Conservation (phyloP, 2,888 invertebrate genomes). For the Monoplex corrugatus region DNA sequence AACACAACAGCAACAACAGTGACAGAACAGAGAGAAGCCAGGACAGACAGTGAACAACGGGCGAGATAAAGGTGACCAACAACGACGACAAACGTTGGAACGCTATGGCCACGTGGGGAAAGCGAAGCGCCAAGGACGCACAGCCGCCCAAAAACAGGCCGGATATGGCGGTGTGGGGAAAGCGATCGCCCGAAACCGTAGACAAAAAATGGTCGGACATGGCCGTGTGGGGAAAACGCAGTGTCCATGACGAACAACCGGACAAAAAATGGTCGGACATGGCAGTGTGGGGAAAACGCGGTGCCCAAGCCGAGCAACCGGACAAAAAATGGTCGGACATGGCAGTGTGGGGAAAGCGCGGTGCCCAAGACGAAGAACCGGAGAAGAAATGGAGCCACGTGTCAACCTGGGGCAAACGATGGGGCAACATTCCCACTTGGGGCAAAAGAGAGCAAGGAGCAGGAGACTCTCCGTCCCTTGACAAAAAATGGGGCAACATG, state of each 20-base stretch:
- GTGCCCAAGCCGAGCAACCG: neutral
- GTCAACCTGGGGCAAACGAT: constrained; percentile 43
- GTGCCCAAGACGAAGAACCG: neutral
- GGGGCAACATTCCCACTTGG: constrained; percentile 30
- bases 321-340: constrained; percentile 24
- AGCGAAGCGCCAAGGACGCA: neutral
- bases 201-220: constrained; percentile 21
- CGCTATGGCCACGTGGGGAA: constrained; percentile 24
- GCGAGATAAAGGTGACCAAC: neutral
- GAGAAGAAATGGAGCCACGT: constrained; percentile 41
- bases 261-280: neutral
- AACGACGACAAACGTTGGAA: neutral
- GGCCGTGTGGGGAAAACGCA: constrained; percentile 33
- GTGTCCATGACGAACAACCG: neutral
- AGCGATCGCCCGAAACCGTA: neutral
- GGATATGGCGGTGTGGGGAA: neutral
- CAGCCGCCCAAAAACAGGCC: neutral
- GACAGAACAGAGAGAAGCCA: no score
- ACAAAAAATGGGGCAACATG: constrained; percentile 39
- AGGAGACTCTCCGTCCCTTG: neutral
- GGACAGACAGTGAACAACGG: neutral
- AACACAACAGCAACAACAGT: neutral
- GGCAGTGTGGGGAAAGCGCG: constrained; percentile 41
- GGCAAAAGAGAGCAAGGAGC: constrained; percentile 20
- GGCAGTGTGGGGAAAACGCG: constrained; percentile 41